Evolutionary conservation across 1,140 invertebrate species (phyloP).

Genomic region (Delia radicum): DNA sequence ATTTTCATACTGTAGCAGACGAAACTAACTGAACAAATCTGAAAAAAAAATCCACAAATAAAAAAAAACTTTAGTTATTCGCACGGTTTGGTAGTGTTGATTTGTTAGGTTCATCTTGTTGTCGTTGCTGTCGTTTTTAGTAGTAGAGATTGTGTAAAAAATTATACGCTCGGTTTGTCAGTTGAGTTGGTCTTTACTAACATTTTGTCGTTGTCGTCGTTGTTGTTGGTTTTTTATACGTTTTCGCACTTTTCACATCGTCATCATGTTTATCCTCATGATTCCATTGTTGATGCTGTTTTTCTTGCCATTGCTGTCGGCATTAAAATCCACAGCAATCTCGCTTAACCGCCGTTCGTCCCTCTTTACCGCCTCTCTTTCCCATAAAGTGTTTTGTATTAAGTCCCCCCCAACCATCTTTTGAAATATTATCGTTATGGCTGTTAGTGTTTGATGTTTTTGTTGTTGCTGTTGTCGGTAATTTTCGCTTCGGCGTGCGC

Average conservation of each 20-base stretch:
- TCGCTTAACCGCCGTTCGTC: neutral
- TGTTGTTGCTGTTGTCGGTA: constrained; percentile 8
- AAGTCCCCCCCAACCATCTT: neutral
- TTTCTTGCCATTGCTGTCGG: neutral
- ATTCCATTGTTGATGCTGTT: neutral
- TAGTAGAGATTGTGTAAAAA: constrained; percentile 18
- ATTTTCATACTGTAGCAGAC: neutral
- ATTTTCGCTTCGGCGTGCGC: constrained; percentile 23
- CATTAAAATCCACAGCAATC: neutral
- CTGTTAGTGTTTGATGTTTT: neutral
- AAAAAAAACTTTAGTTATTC: constrained; percentile 9
- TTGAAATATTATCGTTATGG: neutral
- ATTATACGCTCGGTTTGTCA: constrained; percentile 19
- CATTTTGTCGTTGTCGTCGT: neutral
- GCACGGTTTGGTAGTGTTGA: constrained; percentile 17
- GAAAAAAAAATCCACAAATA: neutral
- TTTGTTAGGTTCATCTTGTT: neutral
- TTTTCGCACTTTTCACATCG: neutral
- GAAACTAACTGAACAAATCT: neutral
- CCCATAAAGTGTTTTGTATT: neutral
- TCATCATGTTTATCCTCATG: neutral
- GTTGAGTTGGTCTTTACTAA: neutral
- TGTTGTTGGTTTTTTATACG: neutral
- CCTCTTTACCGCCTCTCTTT: neutral
- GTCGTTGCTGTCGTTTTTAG: neutral